Evolutionary conservation across 2,113 vertebrate species (phyloP).

Genomic region (Mastomys natalensis): DNA sequence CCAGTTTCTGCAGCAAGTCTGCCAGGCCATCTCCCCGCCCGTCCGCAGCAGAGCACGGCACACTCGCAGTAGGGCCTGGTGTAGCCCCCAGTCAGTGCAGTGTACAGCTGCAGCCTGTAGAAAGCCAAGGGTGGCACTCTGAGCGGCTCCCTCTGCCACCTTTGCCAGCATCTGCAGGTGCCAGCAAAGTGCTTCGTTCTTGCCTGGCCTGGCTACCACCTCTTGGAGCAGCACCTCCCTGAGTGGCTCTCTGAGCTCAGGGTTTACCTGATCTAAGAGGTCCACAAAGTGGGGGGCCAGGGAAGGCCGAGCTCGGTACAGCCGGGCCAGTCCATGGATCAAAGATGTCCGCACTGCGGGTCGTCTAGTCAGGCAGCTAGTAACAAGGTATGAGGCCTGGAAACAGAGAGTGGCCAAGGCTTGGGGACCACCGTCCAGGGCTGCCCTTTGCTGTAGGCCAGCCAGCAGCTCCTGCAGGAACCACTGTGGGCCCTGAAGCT

Average conservation of each 20-base stretch:
- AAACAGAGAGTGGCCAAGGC: conserved; percentile 89
- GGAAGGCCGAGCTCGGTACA: conserved; percentile 87
- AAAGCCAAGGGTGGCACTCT: conserved; percentile 84
- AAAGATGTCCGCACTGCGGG: conserved; percentile 80
- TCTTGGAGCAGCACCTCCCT: conserved; percentile 84
- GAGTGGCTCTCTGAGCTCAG: conserved; percentile 85
- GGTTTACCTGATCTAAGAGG: conserved; percentile 86
- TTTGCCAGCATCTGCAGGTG: conserved; percentile 90
- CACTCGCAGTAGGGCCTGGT: conserved; percentile 88
- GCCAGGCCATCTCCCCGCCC: conserved; percentile 85
- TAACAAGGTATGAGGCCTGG: conserved; percentile 89
- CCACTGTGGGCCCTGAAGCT: conserved; percentile 40
- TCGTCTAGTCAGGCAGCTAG: conserved; percentile 85
- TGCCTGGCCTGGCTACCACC: conserved; percentile 80
- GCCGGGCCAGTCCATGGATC: conserved; percentile 82
- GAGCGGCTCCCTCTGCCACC: conserved; percentile 85
- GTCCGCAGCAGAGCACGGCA: conserved; percentile 89
- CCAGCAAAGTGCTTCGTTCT: conserved; percentile 84
- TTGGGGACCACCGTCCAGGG: conserved; percentile 78
- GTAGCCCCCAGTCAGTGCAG: conserved; percentile 87
- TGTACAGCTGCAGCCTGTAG: conserved; percentile 83
- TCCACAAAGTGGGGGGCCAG: conserved; percentile 92
- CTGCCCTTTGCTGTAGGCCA: conserved; percentile 87
- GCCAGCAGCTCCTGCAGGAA: conserved; percentile 89
- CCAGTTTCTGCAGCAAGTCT: conserved; percentile 88